These are phyloP conservation scores for Drosophila nikananu DNA, from an alignment of 1,140 invertebrate species.

Conservation along the genomic window DNA sequence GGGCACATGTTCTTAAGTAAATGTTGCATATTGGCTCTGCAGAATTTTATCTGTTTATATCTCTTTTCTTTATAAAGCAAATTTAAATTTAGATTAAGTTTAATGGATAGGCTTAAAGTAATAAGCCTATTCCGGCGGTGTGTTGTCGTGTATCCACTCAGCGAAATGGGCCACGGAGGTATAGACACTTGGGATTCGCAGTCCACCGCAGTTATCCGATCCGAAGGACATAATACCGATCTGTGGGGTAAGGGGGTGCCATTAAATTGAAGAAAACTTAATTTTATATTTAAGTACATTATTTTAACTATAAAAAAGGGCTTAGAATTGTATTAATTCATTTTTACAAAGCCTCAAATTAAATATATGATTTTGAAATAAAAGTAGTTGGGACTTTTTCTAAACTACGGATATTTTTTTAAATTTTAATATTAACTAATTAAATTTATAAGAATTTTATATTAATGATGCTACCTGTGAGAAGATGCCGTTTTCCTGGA, in stretches of 20 bases:
- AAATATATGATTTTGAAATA: background rate
- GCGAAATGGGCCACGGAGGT: slow-evolving; percentile 89
- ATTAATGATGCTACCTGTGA: slow-evolving; percentile 86
- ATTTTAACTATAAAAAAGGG: background rate
- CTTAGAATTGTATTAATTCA: too few relatives aligned
- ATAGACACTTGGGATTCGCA: slow-evolving; percentile 89
- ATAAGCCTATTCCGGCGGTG: slow-evolving; percentile 86
- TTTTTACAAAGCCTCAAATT: too few relatives aligned
- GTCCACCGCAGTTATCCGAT: slow-evolving; percentile 89
- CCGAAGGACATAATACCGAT: slow-evolving; percentile 91
- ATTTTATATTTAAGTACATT: background rate
- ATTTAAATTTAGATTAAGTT: slow-evolving; percentile 22
- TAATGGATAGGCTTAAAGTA: slow-evolving; percentile 41
- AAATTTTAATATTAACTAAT: too few relatives aligned
- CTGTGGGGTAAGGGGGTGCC: slow-evolving; percentile 70
- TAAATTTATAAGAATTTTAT: background rate
- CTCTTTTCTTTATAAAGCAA: slow-evolving; percentile 17
- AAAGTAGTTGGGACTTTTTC: background rate
- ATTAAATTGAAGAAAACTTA: background rate
- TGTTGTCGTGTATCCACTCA: slow-evolving; percentile 89
- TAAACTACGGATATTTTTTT: background rate
- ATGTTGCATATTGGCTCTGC: background rate
- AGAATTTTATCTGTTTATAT: slow-evolving; percentile 3
- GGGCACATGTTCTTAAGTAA: background rate
- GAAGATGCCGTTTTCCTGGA: slow-evolving; percentile 87